A percentile compares a stretch with the other conserved stretches of the same genome.
Evolutionary conservation across 2,888 invertebrate genomes (phyloP).

Genomic region (Lacanobia wlatinum): DNA sequence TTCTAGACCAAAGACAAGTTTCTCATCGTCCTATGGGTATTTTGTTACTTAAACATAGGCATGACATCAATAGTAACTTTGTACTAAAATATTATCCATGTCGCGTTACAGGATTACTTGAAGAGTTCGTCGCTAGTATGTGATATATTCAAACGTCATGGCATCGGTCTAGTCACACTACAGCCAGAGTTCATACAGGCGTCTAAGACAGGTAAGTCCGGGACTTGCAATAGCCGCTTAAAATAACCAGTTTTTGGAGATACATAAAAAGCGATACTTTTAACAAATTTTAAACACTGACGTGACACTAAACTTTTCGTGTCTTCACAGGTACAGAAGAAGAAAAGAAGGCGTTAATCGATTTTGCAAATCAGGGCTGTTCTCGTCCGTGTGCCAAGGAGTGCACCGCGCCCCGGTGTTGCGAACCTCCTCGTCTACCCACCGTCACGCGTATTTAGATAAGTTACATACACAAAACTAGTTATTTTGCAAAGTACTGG

Average conservation of each 20-base stretch:
- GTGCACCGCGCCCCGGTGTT: conserved; percentile 85
- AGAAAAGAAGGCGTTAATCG: conserved; percentile 82
- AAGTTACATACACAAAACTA: neutral
- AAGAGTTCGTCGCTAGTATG: conserved; percentile 91
- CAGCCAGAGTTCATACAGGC: conserved; percentile 94
- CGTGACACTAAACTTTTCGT: neutral
- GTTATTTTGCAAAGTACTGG: conserved; percentile 11
- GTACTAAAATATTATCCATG: neutral
- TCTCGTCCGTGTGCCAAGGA: conserved; percentile 87
- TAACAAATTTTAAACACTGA: neutral
- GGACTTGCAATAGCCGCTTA: neutral
- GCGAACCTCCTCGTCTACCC: conserved; percentile 78
- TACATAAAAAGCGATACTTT: neutral
- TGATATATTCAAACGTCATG: conserved; percentile 94
- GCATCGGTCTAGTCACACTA: conserved; percentile 95
- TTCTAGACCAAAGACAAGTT: conserved; percentile 17
- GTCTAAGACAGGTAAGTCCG: conserved; percentile 75
- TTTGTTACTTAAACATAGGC: conserved; percentile 11
- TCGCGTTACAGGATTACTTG: conserved; percentile 79
- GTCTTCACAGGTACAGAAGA: conserved; percentile 80
- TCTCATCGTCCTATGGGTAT: neutral
- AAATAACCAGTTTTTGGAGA: neutral
- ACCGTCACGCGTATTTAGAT: conserved; percentile 80
- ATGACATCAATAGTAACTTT: neutral
- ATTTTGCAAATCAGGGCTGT: conserved; percentile 83